phyloP scores from a whole-genome alignment of 2,113 vertebrate species.

The Corydoras sp. region DNA sequence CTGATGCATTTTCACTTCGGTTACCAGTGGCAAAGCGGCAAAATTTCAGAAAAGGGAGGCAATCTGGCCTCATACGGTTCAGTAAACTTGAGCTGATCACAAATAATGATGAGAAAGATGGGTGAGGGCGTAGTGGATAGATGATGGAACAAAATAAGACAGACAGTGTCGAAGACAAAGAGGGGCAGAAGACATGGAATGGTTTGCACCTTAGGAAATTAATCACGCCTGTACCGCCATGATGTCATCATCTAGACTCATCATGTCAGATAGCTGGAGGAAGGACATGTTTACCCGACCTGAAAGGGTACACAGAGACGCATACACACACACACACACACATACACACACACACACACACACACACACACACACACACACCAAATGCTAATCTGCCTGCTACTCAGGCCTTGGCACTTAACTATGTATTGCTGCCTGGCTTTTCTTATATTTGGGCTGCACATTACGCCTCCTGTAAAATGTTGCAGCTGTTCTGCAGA shows the following conservation, averaged over 20 bases:
- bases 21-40: not conserved
- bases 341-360: not conserved
- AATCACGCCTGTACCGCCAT: not conserved
- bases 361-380: not conserved
- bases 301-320: not conserved
- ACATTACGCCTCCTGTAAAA: conserved; percentile 25
- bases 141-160: not conserved
- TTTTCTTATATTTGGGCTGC: conserved; percentile 2
- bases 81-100: conserved; percentile 10
- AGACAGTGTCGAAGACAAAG: not conserved
- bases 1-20: not conserved
- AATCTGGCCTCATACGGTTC: conserved; percentile 7
- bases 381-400: not conserved
- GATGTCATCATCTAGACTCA: conserved; percentile 20
- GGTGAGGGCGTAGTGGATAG: too few species aligned
- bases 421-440: not conserved
- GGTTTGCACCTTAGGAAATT: conserved; percentile 1
- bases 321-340: not conserved
- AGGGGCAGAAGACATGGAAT: not conserved
- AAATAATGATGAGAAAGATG: not conserved
- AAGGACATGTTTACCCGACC: conserved; percentile 3
- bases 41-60: not conserved
- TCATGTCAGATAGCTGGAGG: not conserved
- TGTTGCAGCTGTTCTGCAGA: conserved; percentile 9
- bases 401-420: not conserved